Evolutionary conservation across 2,113 vertebrate genomes (phyloP).

Genomic region (Brachionichthys hirsutus): DNA sequence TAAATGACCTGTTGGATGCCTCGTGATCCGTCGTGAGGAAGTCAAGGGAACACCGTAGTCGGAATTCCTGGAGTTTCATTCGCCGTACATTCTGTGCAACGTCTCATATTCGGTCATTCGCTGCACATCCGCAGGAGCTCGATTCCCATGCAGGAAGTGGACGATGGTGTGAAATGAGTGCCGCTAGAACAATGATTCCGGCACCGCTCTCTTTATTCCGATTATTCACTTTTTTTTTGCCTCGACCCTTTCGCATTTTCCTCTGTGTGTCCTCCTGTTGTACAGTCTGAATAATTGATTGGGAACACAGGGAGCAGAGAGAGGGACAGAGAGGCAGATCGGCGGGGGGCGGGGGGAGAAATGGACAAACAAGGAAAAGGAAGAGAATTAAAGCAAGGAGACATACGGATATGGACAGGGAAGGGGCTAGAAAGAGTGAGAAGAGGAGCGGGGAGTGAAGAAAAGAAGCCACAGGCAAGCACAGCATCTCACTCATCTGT

Average conservation of each 20-base stretch:
- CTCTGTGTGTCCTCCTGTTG: background rate
- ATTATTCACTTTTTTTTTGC: background rate
- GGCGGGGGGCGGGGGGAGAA: background rate
- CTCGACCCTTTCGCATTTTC: background rate
- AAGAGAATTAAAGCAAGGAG: background rate
- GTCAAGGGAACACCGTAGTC: too few relatives aligned
- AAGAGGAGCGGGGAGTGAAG: background rate
- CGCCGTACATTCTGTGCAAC: too few relatives aligned
- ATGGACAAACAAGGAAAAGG: slow-evolving; percentile 26
- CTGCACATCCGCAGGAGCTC: too few relatives aligned
- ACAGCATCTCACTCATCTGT: slow-evolving; percentile 9
- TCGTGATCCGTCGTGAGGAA: too few relatives aligned
- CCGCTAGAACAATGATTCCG: slow-evolving; percentile 1
- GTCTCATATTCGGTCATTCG: too few relatives aligned
- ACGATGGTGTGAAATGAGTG: background rate
- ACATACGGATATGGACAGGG: slow-evolving; percentile 9
- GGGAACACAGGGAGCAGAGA: background rate
- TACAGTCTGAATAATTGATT: slow-evolving; percentile 20
- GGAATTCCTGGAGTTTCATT: too few relatives aligned
- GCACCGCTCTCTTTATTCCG: background rate
- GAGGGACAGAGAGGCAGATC: background rate
- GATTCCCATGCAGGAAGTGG: too few relatives aligned
- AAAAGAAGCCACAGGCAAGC: slow-evolving; percentile 27
- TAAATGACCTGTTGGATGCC: too few relatives aligned
- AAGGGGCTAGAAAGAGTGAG: background rate